These are phyloP conservation scores for Tethya wilhelma DNA, from an alignment of 37 sponge, comb jelly and placozoan genomes.

Conservation along the genomic window DNA sequence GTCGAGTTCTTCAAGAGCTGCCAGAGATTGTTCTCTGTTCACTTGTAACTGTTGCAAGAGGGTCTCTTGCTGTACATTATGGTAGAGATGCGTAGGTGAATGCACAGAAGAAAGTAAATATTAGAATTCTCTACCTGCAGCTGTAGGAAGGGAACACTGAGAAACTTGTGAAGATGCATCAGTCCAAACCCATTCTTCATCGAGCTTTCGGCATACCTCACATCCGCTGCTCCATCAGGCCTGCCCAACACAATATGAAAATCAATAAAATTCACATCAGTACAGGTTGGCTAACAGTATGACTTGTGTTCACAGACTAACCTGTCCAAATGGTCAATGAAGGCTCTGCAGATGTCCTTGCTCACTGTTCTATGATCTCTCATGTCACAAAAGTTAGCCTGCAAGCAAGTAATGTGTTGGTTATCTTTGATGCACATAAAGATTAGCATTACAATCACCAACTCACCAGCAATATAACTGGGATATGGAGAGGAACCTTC, in stretches of 20 bases:
- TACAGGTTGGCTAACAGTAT: no score
- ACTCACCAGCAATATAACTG: conserved; percentile 87
- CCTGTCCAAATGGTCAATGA: conserved; percentile 74
- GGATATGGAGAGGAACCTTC: conserved; percentile 83
- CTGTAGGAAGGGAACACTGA: conserved; percentile 92
- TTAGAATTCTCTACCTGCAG: conserved; percentile 68
- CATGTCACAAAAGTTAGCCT: conserved; percentile 90
- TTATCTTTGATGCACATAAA: neutral
- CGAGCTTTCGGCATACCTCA: conserved; percentile 89
- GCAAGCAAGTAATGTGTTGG: neutral
- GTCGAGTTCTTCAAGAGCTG: conserved; percentile 60
- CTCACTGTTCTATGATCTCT: conserved; percentile 71
- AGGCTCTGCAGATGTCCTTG: conserved; percentile 51
- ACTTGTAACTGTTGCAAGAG: conserved; percentile 77
- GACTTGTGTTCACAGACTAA: conserved; percentile 31
- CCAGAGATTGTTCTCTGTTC: conserved; percentile 80
- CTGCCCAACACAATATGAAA: no score
- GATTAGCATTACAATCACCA: neutral
- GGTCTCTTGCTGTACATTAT: conserved; percentile 63
- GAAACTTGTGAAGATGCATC: conserved; percentile 91
- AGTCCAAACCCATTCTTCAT: conserved; percentile 95
- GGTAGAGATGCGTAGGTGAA: neutral
- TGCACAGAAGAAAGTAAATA: neutral
- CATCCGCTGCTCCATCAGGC: conserved; percentile 79
- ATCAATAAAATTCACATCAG: no score